Conservation (phyloP, 2,113 vertebrate species). For the Tachysurus fulvidraco region DNA sequence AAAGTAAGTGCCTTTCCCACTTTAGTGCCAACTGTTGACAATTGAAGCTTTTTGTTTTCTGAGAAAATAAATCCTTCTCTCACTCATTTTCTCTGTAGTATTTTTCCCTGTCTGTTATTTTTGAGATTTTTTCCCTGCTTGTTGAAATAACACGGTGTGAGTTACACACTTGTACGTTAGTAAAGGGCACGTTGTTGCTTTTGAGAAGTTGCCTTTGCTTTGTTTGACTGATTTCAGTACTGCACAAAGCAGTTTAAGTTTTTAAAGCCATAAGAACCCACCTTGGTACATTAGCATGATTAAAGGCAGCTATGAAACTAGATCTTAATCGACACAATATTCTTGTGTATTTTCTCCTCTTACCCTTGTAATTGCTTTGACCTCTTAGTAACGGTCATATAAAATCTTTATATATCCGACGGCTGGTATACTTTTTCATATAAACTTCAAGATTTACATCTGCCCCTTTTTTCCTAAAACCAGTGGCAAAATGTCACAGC, state of each 20-base stretch:
- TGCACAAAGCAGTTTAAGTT: background rate
- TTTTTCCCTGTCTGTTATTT: conserved; percentile 8
- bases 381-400: background rate
- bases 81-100: background rate
- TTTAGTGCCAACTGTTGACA: conserved; percentile 40
- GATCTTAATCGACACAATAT: conserved; percentile 39
- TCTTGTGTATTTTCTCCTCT: background rate
- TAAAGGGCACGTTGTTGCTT: background rate
- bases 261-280: background rate
- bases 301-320: conserved; percentile 33
- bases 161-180: background rate
- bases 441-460: background rate
- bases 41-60: conserved; percentile 28
- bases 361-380: conserved; percentile 27
- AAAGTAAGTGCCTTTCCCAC: conserved; percentile 30
- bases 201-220: background rate
- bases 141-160: conserved; percentile 18
- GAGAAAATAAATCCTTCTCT: conserved; percentile 29
- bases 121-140: conserved; percentile 25
- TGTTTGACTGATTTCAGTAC: conserved; percentile 12
- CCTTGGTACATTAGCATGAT: conserved; percentile 22
- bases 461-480: background rate
- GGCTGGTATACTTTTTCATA: background rate
- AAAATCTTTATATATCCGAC: background rate
- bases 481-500: background rate